phyloP scores from a whole-genome alignment of 2,888 invertebrate species.

The Myathropa florea region DNA sequence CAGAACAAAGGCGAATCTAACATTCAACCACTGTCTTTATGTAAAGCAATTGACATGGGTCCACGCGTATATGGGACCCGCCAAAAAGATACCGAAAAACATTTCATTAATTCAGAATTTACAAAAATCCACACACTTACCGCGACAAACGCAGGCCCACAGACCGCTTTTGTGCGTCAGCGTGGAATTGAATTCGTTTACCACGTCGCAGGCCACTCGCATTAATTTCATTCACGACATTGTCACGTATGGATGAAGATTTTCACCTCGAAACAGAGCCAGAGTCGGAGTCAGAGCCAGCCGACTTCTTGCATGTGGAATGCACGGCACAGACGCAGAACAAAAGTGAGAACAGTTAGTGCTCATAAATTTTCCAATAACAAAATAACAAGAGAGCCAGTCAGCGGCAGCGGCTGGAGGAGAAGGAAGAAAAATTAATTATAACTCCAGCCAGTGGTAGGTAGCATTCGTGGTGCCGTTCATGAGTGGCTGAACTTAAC shows the following conservation, averaged over 20 bases:
- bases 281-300: slow-evolving; percentile 11
- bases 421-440: slow-evolving; percentile 36
- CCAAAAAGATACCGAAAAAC: slow-evolving; percentile 17
- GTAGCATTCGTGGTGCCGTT: slow-evolving; percentile 8
- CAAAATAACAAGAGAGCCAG: neutral
- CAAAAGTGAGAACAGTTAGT: slow-evolving; percentile 69
- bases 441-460: slow-evolving; percentile 33
- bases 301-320: slow-evolving; percentile 32
- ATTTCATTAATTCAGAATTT: slow-evolving; percentile 52
- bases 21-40: neutral
- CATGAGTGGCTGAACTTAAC: slow-evolving; percentile 45
- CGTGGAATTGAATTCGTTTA: slow-evolving; percentile 38
- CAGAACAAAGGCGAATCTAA: slow-evolving; percentile 17
- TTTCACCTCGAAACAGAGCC: slow-evolving; percentile 41
- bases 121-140: slow-evolving; percentile 26
- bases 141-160: neutral
- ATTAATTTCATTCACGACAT: slow-evolving; percentile 59
- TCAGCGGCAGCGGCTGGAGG: neutral
- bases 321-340: slow-evolving; percentile 49
- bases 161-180: neutral
- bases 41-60: slow-evolving; percentile 41
- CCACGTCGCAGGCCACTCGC: slow-evolving; percentile 30
- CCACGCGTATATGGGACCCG: slow-evolving; percentile 11
- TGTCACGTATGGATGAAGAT: slow-evolving; percentile 64
- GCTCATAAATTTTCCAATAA: slow-evolving; percentile 57